Evolutionary conservation across 2,797 vertebrate genomes (phyloP).

Genomic region (Protonibea diacanthus): DNA sequence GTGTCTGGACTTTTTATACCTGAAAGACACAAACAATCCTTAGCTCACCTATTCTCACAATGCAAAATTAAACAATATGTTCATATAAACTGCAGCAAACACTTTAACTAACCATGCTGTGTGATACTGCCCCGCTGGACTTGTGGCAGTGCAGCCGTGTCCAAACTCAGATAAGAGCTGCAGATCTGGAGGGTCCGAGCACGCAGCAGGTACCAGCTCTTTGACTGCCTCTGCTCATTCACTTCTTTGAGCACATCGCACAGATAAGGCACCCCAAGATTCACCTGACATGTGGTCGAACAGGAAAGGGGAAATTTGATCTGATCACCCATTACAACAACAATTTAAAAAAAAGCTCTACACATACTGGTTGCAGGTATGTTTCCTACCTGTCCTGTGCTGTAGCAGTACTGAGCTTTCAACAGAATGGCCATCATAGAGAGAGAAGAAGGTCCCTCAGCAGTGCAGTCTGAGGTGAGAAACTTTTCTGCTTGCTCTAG

Average conservation of each 20-base stretch:
- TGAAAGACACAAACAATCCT: conserved; percentile 51
- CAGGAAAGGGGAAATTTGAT: background rate
- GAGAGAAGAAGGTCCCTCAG: conserved; percentile 78
- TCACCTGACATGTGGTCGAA: conserved; percentile 78
- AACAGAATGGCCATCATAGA: conserved; percentile 83
- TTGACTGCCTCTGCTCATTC: conserved; percentile 85
- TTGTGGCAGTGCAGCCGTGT: conserved; percentile 76
- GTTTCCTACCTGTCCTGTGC: conserved; percentile 81
- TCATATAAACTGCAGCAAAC: background rate
- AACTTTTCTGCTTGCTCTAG: conserved; percentile 84
- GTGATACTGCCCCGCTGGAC: conserved; percentile 81
- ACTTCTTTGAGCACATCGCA: conserved; percentile 86
- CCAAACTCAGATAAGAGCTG: conserved; percentile 87
- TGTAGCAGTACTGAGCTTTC: conserved; percentile 86
- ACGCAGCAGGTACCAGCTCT: conserved; percentile 92
- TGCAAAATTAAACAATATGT: background rate
- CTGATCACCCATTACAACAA: background rate
- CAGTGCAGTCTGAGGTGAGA: conserved; percentile 63
- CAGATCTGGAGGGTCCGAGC: conserved; percentile 87
- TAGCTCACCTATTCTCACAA: background rate
- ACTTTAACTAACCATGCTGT: conserved; percentile 82
- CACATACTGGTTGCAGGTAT: background rate
- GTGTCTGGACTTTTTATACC: conserved; percentile 88
- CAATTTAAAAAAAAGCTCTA: background rate
- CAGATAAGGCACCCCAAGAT: conserved; percentile 84